phyloP scores from a whole-genome alignment of 2,797 vertebrate species.

The Holocentrus rufus region DNA sequence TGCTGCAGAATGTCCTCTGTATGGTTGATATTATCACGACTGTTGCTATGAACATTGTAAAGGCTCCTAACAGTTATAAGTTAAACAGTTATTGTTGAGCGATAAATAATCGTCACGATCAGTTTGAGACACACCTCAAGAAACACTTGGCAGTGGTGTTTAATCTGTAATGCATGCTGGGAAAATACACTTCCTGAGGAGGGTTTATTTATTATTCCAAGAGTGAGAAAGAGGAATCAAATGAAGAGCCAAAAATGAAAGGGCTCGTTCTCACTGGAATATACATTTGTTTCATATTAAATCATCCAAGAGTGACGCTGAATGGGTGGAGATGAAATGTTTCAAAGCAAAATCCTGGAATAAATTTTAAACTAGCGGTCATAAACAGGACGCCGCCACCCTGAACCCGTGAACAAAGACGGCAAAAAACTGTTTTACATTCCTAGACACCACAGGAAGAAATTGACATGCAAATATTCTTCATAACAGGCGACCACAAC shows the following conservation, averaged over 20 bases:
- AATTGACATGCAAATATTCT: not conserved
- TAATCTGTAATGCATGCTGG: slow-evolving; percentile 17
- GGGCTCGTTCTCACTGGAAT: not conserved
- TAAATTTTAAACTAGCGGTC: not conserved
- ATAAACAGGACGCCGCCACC: not conserved
- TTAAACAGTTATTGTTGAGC: too few relatives aligned
- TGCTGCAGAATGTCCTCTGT: slow-evolving; percentile 25
- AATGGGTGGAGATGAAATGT: not conserved
- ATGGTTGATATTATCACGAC: slow-evolving; percentile 8
- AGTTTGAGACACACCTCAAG: not conserved
- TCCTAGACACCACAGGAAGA: not conserved
- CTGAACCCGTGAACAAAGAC: not conserved
- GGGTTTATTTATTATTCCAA: too few relatives aligned
- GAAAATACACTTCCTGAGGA: too few relatives aligned
- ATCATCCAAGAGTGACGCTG: too few relatives aligned
- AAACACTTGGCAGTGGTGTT: not conserved
- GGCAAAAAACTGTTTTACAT: not conserved
- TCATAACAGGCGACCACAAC: not conserved
- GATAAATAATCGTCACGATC: too few relatives aligned
- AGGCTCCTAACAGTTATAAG: slow-evolving; percentile 7
- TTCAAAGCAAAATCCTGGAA: not conserved
- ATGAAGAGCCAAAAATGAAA: not conserved
- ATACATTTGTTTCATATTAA: not conserved
- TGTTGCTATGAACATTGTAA: not conserved
- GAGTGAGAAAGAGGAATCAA: too few relatives aligned